These are phyloP conservation scores for Mareca penelope DNA, from an alignment of 2,797 vertebrate species.

Conservation along the genomic window DNA sequence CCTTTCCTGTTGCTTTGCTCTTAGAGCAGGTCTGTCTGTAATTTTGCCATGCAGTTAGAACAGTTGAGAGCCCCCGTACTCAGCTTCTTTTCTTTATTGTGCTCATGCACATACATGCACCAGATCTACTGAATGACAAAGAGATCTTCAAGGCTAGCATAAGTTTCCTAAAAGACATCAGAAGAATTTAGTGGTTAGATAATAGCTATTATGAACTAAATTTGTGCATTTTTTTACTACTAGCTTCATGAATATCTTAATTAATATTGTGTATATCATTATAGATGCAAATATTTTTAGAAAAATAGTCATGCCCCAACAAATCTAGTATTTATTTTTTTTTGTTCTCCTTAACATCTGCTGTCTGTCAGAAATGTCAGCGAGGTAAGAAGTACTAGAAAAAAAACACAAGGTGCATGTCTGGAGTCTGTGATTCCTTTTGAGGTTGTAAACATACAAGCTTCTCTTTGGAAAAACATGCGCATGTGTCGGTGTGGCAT, in stretches of 20 bases:
- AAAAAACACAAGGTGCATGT: slow-evolving; percentile 80
- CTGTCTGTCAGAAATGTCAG: slow-evolving; percentile 87
- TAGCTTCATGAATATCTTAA: neutral
- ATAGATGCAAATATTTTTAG: slow-evolving; percentile 57
- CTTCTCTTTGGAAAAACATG: slow-evolving; percentile 58
- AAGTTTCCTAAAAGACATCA: neutral
- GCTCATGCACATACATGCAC: neutral
- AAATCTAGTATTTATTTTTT: slow-evolving; percentile 78
- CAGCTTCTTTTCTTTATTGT: neutral
- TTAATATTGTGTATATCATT: slow-evolving; percentile 33
- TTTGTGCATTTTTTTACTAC: neutral
- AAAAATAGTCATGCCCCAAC: slow-evolving; percentile 67
- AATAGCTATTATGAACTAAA: neutral
- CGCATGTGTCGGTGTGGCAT: slow-evolving; percentile 83
- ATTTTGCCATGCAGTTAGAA: neutral
- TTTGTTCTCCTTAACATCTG: slow-evolving; percentile 81
- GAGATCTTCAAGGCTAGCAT: neutral
- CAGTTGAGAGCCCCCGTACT: neutral
- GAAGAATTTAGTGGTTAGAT: neutral
- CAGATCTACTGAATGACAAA: neutral
- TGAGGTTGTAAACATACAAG: slow-evolving; percentile 62
- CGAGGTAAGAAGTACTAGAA: slow-evolving; percentile 88
- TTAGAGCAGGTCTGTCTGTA: neutral
- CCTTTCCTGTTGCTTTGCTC: neutral
- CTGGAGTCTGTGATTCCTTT: slow-evolving; percentile 76